phyloP scores from a whole-genome alignment of 2,888 invertebrate genomes.

The Torymus aiolomorphi region DNA sequence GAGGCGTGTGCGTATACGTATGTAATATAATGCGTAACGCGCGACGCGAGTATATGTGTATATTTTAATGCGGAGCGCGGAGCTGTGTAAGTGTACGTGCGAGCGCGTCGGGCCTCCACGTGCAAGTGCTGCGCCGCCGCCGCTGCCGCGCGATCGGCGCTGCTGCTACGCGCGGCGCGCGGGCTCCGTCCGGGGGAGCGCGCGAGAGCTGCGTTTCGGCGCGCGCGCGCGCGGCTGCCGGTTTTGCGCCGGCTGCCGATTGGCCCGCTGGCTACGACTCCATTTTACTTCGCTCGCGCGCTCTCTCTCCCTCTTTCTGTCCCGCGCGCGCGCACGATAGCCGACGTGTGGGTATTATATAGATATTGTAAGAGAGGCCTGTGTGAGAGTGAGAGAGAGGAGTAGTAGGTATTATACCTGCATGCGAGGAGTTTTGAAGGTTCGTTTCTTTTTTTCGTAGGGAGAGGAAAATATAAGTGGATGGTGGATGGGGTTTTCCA shows the following conservation, averaged over 20 bases:
- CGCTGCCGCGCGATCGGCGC: conserved; percentile 35
- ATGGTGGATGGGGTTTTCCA: too few species aligned
- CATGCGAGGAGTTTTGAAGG: too few species aligned
- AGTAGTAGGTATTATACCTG: too few species aligned
- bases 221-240: conserved; percentile 34
- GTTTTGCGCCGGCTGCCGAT: conserved; percentile 37
- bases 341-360: too few species aligned
- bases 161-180: conserved; percentile 19
- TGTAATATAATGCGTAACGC: too few species aligned
- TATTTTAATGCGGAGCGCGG: not conserved
- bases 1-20: too few species aligned
- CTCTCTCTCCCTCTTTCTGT: conserved; percentile 1
- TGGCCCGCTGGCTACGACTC: conserved; percentile 28
- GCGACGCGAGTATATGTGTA: too few species aligned
- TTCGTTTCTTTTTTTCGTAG: too few species aligned
- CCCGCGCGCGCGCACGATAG: not conserved
- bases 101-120: conserved; percentile 71
- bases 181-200: conserved; percentile 22
- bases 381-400: too few species aligned
- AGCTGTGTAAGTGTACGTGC: conserved; percentile 41
- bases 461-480: too few species aligned
- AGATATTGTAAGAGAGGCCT: too few species aligned
- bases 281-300: conserved; percentile 21
- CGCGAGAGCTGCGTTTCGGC: conserved; percentile 29
- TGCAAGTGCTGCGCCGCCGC: conserved; percentile 69